Conservation (phyloP, 2,888 invertebrate species). For the Leistus spinibarbis region DNA sequence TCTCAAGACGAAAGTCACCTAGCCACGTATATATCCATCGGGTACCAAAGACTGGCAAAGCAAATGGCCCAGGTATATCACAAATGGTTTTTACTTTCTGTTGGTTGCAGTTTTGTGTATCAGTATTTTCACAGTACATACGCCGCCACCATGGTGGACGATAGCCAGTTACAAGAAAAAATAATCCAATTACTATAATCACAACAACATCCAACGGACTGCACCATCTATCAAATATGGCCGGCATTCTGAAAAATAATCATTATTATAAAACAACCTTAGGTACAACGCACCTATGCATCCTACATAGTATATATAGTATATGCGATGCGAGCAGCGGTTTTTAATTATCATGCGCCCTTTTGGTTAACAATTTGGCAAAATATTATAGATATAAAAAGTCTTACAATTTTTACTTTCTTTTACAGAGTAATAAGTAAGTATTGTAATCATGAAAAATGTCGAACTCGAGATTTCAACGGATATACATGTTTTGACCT, state of each 20-base stretch:
- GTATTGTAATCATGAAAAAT: no score
- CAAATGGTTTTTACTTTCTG: constrained; percentile 40
- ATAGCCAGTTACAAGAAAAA: constrained; percentile 50
- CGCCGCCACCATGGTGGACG: constrained; percentile 51
- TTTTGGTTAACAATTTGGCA: no score
- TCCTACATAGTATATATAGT: neutral
- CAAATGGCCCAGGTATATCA: constrained; percentile 75
- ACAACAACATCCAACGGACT: constrained; percentile 45
- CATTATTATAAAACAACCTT: no score
- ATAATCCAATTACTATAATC: constrained; percentile 45
- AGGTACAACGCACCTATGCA: neutral
- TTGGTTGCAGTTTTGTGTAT: constrained; percentile 12
- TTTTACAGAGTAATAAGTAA: no score
- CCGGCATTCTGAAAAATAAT: constrained; percentile 16
- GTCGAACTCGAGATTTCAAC: no score
- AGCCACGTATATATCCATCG: constrained; percentile 76
- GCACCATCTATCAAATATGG: constrained; percentile 45
- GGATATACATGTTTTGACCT: no score
- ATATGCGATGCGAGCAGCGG: no score
- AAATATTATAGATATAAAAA: no score
- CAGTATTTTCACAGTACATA: constrained; percentile 12
- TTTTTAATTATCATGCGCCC: no score
- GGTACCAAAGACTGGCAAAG: constrained; percentile 77
- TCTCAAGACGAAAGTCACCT: constrained; percentile 71
- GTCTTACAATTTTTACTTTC: no score